Conservation (phyloP, 2,888 invertebrate species). For the Strigamia crassipes region DNA sequence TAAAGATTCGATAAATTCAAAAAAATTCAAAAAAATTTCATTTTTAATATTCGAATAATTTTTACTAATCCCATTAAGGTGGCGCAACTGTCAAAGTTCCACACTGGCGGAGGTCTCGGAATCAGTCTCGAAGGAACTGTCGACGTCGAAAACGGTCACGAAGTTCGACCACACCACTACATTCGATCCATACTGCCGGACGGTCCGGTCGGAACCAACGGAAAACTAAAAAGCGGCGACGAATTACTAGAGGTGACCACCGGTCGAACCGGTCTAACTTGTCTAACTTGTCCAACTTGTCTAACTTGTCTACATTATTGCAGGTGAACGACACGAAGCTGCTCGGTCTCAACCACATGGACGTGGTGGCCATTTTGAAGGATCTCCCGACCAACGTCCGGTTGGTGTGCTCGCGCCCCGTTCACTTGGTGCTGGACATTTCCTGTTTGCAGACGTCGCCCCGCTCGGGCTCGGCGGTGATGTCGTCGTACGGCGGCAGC, state of each 20-base stretch:
- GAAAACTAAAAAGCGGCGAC: slow-evolving; percentile 87
- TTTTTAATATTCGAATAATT: no score
- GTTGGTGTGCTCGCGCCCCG: slow-evolving; percentile 79
- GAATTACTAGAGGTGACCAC: slow-evolving; percentile 76
- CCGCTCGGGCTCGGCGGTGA: not conserved
- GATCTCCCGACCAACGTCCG: slow-evolving; percentile 87
- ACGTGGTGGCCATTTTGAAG: slow-evolving; percentile 90
- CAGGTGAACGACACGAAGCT: slow-evolving; percentile 87
- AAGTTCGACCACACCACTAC: slow-evolving; percentile 97
- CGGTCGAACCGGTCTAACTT: not conserved
- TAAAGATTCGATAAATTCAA: no score
- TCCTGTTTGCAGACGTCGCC: no score
- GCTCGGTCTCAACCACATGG: slow-evolving; percentile 90
- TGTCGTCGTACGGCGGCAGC: slow-evolving; percentile 69
- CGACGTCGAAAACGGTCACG: slow-evolving; percentile 95
- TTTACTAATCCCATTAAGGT: no score
- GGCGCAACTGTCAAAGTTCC: slow-evolving; percentile 88
- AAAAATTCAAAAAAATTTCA: no score
- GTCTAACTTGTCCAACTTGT: not conserved
- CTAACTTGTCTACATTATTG: not conserved
- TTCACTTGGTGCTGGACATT: slow-evolving; percentile 15
- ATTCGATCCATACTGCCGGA: slow-evolving; percentile 96
- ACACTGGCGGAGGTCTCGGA: slow-evolving; percentile 89
- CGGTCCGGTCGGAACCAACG: slow-evolving; percentile 94
- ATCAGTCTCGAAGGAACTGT: slow-evolving; percentile 98